These are phyloP conservation scores for Forbesichthys agassizii DNA, from an alignment of 2,113 vertebrate genomes.

Conservation along the genomic window DNA sequence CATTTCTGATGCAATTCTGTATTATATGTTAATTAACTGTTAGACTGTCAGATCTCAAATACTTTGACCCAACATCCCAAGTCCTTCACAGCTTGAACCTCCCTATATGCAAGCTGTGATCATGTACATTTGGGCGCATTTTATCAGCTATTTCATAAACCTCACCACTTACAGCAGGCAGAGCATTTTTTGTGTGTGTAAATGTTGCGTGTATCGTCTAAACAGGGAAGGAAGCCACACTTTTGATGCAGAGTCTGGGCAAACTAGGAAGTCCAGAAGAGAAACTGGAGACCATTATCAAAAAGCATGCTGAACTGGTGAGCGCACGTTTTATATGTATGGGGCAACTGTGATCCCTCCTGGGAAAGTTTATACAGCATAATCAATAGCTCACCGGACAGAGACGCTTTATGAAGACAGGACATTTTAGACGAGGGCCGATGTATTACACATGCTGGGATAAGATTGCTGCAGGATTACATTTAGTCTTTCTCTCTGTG, in stretches of 20 bases:
- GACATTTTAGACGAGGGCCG: not conserved
- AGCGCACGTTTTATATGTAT: conserved; percentile 57
- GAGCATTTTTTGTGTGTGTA: not conserved
- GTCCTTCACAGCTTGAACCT: too few species aligned
- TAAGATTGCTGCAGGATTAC: too few species aligned
- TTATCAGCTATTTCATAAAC: too few species aligned
- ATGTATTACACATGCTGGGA: too few species aligned
- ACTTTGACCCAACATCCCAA: too few species aligned
- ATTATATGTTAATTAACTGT: too few species aligned
- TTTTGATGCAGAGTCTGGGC: conserved; percentile 91
- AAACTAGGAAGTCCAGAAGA: conserved; percentile 88
- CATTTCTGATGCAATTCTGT: too few species aligned
- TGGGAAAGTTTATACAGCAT: too few species aligned
- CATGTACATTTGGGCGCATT: too few species aligned
- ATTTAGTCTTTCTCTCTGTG: not conserved
- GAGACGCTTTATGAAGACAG: not conserved
- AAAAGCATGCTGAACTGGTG: conserved; percentile 97
- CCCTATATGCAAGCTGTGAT: too few species aligned
- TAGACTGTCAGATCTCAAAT: too few species aligned
- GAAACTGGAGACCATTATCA: conserved; percentile 91
- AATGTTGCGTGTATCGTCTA: not conserved
- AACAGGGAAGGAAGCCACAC: conserved; percentile 91
- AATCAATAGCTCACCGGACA: not conserved
- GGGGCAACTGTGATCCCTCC: not conserved
- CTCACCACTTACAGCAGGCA: not conserved